These are phyloP conservation scores for Acanthurus tractus DNA, from an alignment of 2,797 vertebrate genomes.

Conservation along the genomic window DNA sequence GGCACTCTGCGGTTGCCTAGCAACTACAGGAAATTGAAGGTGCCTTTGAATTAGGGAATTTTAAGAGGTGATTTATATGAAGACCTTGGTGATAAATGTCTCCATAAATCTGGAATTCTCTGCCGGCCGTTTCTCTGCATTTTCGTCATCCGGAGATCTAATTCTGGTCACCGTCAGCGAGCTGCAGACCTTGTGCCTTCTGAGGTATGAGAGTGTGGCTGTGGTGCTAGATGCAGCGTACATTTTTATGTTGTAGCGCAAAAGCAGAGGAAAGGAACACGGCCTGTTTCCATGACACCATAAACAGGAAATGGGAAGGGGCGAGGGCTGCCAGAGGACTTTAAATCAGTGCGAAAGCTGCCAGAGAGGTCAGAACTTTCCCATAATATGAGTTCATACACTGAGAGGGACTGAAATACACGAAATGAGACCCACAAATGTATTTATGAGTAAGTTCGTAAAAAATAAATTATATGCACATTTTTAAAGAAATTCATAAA, in stretches of 20 bases:
- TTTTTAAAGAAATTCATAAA: too few relatives aligned
- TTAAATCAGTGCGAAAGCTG: conserved; percentile 58
- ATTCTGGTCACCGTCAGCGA: conserved; percentile 53
- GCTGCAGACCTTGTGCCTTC: conserved; percentile 29
- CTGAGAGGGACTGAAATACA: conserved; percentile 9
- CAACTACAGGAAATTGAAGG: conserved; percentile 82
- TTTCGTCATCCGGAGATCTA: conserved; percentile 42
- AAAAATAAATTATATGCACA: too few relatives aligned
- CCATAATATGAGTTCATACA: conserved; percentile 57
- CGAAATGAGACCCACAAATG: background rate
- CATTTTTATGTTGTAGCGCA: conserved; percentile 55
- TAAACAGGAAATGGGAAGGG: conserved; percentile 81
- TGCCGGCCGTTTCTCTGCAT: conserved; percentile 20
- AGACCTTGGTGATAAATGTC: conserved; percentile 67
- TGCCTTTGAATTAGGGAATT: conserved; percentile 80
- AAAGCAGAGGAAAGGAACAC: conserved; percentile 51
- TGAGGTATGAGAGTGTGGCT: conserved; percentile 24
- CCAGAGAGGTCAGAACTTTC: conserved; percentile 74
- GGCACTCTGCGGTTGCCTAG: conserved; percentile 80
- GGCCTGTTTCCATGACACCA: conserved; percentile 75
- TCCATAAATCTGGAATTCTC: conserved; percentile 60
- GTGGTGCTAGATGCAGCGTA: conserved; percentile 16
- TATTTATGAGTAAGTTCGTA: background rate
- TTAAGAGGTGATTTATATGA: conserved; percentile 68
- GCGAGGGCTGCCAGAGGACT: conserved; percentile 44